Conservation (phyloP, 2,888 invertebrate genomes). For the Rhagonycha fulva region DNA sequence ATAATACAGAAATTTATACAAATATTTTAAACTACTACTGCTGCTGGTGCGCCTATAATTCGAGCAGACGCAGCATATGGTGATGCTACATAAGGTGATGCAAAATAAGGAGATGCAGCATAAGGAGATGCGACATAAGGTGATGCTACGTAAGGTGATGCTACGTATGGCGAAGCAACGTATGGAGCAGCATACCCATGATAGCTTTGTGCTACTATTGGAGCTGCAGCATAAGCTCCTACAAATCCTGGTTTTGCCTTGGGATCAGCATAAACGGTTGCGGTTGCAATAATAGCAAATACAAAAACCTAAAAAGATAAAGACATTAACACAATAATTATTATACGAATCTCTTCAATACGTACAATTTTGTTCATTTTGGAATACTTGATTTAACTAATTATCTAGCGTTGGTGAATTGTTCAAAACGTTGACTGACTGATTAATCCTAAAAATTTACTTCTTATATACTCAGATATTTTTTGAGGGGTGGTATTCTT, state of each 20-base stretch:
- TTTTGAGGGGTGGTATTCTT: not conserved
- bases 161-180: constrained; percentile 48
- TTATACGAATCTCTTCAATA: not conserved
- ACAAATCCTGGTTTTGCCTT: constrained; percentile 47
- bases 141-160: constrained; percentile 40
- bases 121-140: too few species aligned
- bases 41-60: constrained; percentile 39
- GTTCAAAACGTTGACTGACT: not conserved
- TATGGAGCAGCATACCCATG: constrained; percentile 52
- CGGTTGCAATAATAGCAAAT: constrained; percentile 41
- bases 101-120: too few species aligned
- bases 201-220: constrained; percentile 57
- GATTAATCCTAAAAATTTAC: not conserved
- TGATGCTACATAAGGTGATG: constrained; percentile 26
- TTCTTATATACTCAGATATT: not conserved
- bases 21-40: constrained; percentile 10
- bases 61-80: constrained; percentile 10
- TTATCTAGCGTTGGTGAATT: not conserved
- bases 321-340: not conserved
- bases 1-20: too few species aligned
- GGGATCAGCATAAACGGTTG: constrained; percentile 40
- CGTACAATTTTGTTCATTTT: constrained; percentile 3
- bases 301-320: constrained; percentile 20
- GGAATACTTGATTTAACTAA: not conserved
- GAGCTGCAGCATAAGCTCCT: constrained; percentile 41